Base-by-base conservation (phyloP, 2,113 vertebrate species). In the Osmerus mordax region DNA sequence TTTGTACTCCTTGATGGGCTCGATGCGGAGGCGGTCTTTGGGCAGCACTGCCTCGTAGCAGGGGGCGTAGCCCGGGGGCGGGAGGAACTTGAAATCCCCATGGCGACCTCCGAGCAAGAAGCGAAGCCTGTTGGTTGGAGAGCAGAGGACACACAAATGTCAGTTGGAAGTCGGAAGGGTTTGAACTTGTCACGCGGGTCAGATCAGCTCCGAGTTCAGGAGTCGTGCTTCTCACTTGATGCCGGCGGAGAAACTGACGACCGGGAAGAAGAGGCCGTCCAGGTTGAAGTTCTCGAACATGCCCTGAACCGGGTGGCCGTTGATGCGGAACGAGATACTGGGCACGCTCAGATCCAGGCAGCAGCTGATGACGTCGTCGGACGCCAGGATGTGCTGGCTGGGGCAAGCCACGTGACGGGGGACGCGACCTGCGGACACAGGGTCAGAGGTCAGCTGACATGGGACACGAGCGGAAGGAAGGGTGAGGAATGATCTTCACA, bases 281-380 rank as follows among this genome's bases (percentile, higher is more conserved):
- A 96, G 74, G 80, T 97, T 97, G 88, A 96, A 97, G 85, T 95
- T 92, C 79, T 97, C 96, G 59, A 97, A 96, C 93, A 97, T 95
- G 0, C 96, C 96, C 83, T 96, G 96, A 65, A 97, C 95, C 0
- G 96, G 95, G 76, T 94, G 93, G 8, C 96, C 96, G 5, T 97
- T 97, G 82, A 97, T 94, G 3, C 96, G 94, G 78, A 97, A 96
- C 66, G 96, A 97, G 83, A 96, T 96, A 51, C 95, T 96, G 0
- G 96, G 96, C 12, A 97, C 95, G 0, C 92, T 94, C 67, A 97
- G 89, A 78, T 97, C 96, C 80, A 97, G 84, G 78, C 96, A 97
- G 84, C 95, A 97, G 90, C 96, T 97, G 75, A 97, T 88, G 16
- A 97, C 95, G 1, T 97, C 96, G 21, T 95, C 96, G 0, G 92